A percentile compares a stretch with the other conserved stretches of the same genome.
phyloP scores from a whole-genome alignment of 1,140 invertebrate genomes.

The Drosophila ficusphila region DNA sequence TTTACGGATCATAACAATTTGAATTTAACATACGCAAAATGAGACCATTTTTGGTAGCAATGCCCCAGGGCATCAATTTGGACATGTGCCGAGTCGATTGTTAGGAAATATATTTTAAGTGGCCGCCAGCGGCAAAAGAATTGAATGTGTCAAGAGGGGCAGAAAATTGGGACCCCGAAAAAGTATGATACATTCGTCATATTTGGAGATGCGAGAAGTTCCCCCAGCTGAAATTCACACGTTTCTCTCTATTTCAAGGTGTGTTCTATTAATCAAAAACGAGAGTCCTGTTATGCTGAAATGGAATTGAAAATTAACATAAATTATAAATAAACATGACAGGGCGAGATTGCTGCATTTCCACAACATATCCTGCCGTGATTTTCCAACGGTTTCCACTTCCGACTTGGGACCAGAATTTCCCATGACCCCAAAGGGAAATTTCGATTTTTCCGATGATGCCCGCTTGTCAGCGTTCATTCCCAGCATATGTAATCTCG shows the following conservation, averaged over 20 bases:
- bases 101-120: slow-evolving; percentile 75
- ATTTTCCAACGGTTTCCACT: slow-evolving; percentile 67
- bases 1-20: slow-evolving; percentile 84
- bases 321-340: slow-evolving; percentile 74
- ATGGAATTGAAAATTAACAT: slow-evolving; percentile 72
- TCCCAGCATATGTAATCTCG: slow-evolving; percentile 47
- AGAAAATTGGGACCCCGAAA: background rate
- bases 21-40: slow-evolving; percentile 77
- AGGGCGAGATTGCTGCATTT: slow-evolving; percentile 20
- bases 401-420: slow-evolving; percentile 61
- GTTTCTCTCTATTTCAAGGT: slow-evolving; percentile 47
- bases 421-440: slow-evolving; percentile 62
- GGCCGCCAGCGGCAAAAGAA: slow-evolving; percentile 41
- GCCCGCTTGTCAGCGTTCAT: slow-evolving; percentile 65
- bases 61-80: slow-evolving; percentile 83
- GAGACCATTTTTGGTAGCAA: slow-evolving; percentile 79
- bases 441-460: slow-evolving; percentile 57
- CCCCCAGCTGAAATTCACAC: slow-evolving; percentile 29
- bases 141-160: slow-evolving; percentile 43
- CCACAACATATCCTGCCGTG: slow-evolving; percentile 58
- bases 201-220: slow-evolving; percentile 4
- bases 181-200: slow-evolving; percentile 36
- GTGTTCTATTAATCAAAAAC: slow-evolving; percentile 74
- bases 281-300: slow-evolving; percentile 57
- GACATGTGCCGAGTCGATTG: slow-evolving; percentile 71